Percentiles rank a stretch among this genome's conserved stretches.
These are phyloP conservation scores for Hemistola chrysoprasaria DNA, from an alignment of 2,888 invertebrate genomes.

Conservation along the genomic window DNA sequence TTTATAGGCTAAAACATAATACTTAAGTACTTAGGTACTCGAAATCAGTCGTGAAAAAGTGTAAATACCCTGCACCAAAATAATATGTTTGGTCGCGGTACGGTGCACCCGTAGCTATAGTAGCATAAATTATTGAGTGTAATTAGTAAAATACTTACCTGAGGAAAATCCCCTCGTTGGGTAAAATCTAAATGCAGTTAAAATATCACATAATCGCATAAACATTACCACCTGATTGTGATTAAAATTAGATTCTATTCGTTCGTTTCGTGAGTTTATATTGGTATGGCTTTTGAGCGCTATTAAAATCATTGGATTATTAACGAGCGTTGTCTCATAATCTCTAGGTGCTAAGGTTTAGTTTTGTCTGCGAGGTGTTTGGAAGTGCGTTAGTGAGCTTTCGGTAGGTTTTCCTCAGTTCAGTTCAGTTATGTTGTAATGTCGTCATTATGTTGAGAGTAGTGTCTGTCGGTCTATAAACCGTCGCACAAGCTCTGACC, in stretches of 20 bases:
- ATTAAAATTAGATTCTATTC: conserved; percentile 4
- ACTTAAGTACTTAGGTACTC: too few species aligned
- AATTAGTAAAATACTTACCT: not conserved
- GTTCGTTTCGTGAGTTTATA: not conserved
- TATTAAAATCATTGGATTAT: too few species aligned
- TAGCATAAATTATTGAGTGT: not conserved
- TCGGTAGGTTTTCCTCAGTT: conserved; percentile 36
- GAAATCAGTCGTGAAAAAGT: not conserved
- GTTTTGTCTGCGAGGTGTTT: conserved; percentile 12
- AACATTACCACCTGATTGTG: not conserved
- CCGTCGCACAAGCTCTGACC: conserved; percentile 24
- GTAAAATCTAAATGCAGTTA: too few species aligned
- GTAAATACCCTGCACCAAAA: not conserved
- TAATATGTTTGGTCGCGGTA: not conserved
- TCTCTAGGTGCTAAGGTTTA: not conserved
- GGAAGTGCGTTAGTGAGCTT: conserved; percentile 30
- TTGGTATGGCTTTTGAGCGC: not conserved
- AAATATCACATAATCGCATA: not conserved
- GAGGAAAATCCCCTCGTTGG: conserved; percentile 5
- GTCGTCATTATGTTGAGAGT: conserved; percentile 36
- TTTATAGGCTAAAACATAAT: too few species aligned
- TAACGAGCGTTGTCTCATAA: too few species aligned
- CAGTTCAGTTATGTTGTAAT: conserved; percentile 24
- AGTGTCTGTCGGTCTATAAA: conserved; percentile 40
- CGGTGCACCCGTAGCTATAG: not conserved